A percentile compares a stretch with the other conserved stretches of the same genome.
These are phyloP conservation scores for Tauraco hartlaubi DNA, from an alignment of 2,797 vertebrate genomes.

Conservation along the genomic window DNA sequence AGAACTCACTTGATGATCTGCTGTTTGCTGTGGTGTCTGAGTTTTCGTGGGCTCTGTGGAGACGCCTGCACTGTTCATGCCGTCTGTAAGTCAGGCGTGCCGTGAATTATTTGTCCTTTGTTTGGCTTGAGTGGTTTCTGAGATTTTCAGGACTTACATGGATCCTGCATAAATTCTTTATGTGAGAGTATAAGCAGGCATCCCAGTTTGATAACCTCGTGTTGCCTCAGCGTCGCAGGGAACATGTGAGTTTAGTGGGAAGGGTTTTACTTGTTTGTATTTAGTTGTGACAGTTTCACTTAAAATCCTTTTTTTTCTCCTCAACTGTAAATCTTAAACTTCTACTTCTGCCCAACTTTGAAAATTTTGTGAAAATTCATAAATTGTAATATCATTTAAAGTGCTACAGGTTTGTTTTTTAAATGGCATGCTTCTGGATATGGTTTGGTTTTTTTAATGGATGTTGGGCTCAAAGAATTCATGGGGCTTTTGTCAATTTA, in stretches of 20 bases:
- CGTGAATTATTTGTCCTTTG: not conserved
- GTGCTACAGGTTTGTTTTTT: not conserved
- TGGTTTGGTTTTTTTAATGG: not conserved
- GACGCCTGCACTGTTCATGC: not conserved
- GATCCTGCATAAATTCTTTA: constrained; percentile 12
- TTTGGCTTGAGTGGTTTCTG: not conserved
- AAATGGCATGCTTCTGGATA: not conserved
- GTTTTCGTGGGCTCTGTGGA: not conserved
- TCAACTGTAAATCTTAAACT: not conserved
- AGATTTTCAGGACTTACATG: not conserved
- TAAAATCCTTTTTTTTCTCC: not conserved
- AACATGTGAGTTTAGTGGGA: not conserved
- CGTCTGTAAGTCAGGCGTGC: not conserved
- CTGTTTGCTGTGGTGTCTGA: not conserved
- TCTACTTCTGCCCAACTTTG: not conserved
- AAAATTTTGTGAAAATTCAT: not conserved
- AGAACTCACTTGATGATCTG: not conserved
- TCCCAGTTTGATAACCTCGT: not conserved
- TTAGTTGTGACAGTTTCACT: not conserved
- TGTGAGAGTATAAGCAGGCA: not conserved
- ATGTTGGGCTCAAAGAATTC: not conserved
- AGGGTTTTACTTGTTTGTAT: constrained; percentile 1
- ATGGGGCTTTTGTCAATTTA: not conserved
- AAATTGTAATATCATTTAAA: not conserved
- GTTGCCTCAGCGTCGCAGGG: not conserved